Base-by-base conservation (phyloP, 2,888 invertebrate species). In the Liposcelis brunnea region DNA sequence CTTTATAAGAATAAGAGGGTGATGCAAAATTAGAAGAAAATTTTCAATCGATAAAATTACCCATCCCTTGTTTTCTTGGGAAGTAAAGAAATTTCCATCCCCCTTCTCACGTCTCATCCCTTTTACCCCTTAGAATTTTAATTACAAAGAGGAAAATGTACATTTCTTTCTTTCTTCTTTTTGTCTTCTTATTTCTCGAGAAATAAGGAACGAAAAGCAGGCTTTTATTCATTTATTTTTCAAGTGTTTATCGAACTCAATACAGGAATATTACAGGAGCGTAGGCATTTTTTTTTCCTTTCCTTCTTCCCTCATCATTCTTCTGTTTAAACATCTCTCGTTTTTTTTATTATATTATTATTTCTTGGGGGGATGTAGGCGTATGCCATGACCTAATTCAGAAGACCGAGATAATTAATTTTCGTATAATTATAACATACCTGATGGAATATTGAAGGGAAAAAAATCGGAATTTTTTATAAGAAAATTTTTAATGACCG, bases 41-140 rank as follows among this genome's bases (percentile, higher is more conserved):
- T 40, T 40, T 40, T 40, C 40, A 40, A 40, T 40, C 40, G 40
- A 40, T 40, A 40, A 40, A 40, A 40, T 40, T 40, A 40, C 40
- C 40, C 40, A 40, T 40, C 40, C 40, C 16, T 19, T 40, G 40
- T 40, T 40, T 40, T 40, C 40, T 40, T 40, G 40, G 40, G 40
- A 40, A 40, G 40, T 40, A 40, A 40, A 40, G 40, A 40, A 40
- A 40, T 40, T 40, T 40, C 40, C 40, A 40, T 40, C 19, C 40
- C 40, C 40, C 26, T 19, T 40, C 40, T 40, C 40, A 40, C 40
- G 40, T 40, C 40, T 19, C 40, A 40, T 40, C 16, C 40, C 40
- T 21, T 40, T 40, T 40, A 18, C 40, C 40, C 40, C 40, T 40
- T 21, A 40, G 40, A 40, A 40, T 40, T 40, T 40, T 40, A 40